Evolutionary conservation across 1,140 invertebrate genomes (phyloP).

Genomic region (Drosophila cardini): DNA sequence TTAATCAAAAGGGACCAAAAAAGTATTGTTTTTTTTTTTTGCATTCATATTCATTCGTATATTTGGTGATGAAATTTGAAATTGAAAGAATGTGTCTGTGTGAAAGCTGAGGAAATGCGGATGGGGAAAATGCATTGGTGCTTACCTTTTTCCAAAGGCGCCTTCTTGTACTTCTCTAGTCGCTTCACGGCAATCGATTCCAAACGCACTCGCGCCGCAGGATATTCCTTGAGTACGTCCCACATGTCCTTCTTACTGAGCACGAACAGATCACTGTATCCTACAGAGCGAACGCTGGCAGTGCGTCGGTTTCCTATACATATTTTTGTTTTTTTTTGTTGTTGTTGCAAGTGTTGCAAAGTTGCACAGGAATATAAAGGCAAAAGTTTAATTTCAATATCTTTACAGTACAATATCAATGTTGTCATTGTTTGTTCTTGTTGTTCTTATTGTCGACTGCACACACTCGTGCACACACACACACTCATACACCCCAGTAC

Average conservation of each 20-base stretch:
- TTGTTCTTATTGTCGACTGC: conserved; percentile 67
- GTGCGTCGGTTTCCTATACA: conserved; percentile 98
- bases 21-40: conserved; percentile 6
- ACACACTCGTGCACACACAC: conserved; percentile 54
- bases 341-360: conserved; percentile 36
- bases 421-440: conserved; percentile 36
- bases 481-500: background rate
- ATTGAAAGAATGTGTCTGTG: conserved; percentile 37
- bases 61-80: conserved; percentile 55
- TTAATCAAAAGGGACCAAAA: conserved; percentile 63
- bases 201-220: conserved; percentile 96
- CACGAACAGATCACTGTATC: conserved; percentile 99
- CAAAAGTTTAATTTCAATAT: conserved; percentile 73
- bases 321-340: conserved; percentile 83
- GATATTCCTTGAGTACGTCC: conserved; percentile 99
- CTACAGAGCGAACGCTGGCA: conserved; percentile 97
- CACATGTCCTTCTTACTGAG: conserved; percentile 99
- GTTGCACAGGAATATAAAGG: conserved; percentile 45
- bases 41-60: conserved; percentile 43
- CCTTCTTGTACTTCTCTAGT: conserved; percentile 97
- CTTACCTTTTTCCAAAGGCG: conserved; percentile 95
- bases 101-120: background rate
- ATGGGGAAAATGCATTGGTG: background rate
- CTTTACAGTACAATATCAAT: conserved; percentile 49
- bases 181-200: conserved; percentile 98